These are phyloP conservation scores for Ascaphus truei DNA, from an alignment of 2,113 vertebrate species.

Conservation along the genomic window DNA sequence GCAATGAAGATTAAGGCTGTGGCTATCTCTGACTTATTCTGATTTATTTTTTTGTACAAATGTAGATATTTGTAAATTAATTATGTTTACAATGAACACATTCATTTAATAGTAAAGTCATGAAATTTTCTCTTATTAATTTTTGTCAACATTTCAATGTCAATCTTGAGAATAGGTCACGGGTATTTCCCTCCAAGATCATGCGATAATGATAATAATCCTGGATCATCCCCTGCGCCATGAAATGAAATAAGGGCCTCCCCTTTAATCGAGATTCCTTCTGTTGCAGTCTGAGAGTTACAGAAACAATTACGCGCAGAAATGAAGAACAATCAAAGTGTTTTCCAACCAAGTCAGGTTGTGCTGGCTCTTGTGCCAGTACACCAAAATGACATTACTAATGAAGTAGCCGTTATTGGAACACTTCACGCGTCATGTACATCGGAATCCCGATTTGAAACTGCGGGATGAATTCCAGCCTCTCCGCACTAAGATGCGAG, in stretches of 20 bases:
- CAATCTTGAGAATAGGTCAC: constrained; percentile 14
- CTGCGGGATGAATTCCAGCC: too few species aligned
- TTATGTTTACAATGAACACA: too few species aligned
- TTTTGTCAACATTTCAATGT: constrained; percentile 8
- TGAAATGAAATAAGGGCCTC: constrained; percentile 5
- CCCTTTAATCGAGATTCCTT: background rate
- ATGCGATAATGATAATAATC: background rate
- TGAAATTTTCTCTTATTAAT: background rate
- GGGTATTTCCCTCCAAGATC: background rate
- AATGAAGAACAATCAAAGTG: background rate
- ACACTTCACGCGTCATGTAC: too few species aligned
- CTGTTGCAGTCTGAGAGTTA: background rate
- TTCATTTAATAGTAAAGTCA: background rate
- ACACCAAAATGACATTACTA: constrained; percentile 18
- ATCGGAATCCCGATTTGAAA: too few species aligned
- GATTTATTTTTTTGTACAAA: too few species aligned
- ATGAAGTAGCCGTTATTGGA: too few species aligned
- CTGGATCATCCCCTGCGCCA: background rate
- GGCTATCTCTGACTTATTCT: too few species aligned
- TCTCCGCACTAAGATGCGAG: too few species aligned
- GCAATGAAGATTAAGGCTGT: too few species aligned
- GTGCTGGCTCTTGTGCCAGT: background rate
- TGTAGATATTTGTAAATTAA: too few species aligned
- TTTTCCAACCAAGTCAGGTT: constrained; percentile 2
- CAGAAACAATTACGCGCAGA: background rate